Base-by-base conservation (phyloP, 1,140 invertebrate species). In the Saxidomus purpurata region DNA sequence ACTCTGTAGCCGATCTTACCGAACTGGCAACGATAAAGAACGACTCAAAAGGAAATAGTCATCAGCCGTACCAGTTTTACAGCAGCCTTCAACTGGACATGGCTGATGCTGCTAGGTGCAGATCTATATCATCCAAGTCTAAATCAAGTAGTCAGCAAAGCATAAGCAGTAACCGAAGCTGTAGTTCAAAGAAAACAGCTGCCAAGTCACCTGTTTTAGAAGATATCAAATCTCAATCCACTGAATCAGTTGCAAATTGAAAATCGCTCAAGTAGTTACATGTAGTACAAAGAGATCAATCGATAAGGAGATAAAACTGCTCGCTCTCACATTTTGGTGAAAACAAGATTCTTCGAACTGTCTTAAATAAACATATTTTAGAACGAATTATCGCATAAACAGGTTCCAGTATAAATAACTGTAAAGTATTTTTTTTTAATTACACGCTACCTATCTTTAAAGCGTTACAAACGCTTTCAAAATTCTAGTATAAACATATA, bases 1-100 rank as follows among this genome's bases (percentile, higher is more conserved):
- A 83, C 25, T 69, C 61, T n/a, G 40, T 80, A 8, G 47, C 59
- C 0, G 82, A 89, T 11, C 71, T 67, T 0, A 59, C 55, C 36
- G 90, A 91, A 89, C 69, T 90, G 63, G 89, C 82, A 19, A 90
- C 90, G 43, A 89, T 88, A 4, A 91, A 90, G 59, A 88, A 89
- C 13, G 79, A 83, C 28, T 89, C 91, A 25, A 90, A 74, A 31
- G 91, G 61, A 22, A 87, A 69, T 36, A 87, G 74, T 40, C 47
- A 79, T 19, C 52, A 61, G 28, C 85, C 59, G 31, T 79, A 55
- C 36, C 34, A 31, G 38, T 87, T 87, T 43, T 87, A 87, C 52
- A 87, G 85, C 36, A 87, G 85, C 49, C 36, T 87, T 8, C n/a
- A 28, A 4, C 31, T 52, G 40, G 47, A 74, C 8, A 11, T 49